Evolutionary conservation across 37 sponge, comb jelly and placozoan genomes (phyloP), one percentile per base, ranked within the genome.

Genomic region (Oopsacas minuta): DNA sequence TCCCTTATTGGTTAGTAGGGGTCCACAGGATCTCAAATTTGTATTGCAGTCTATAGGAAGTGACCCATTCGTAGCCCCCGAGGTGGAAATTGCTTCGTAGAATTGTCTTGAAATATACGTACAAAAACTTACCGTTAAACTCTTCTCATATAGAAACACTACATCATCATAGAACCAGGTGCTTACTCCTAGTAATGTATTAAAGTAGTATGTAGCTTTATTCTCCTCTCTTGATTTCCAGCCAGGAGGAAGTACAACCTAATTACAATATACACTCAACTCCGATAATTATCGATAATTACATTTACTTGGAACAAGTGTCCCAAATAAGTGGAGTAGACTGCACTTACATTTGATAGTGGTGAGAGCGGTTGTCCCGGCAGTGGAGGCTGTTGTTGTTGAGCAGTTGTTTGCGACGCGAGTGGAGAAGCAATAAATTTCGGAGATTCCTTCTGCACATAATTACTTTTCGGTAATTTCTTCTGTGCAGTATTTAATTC

Each of bases 91-190:
- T n/a, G n/a, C n/a, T n/a, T n/a, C n/a, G n/a, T n/a, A n/a, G n/a
- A n/a, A n/a, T n/a, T n/a, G n/a, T n/a, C n/a, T n/a, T n/a, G n/a
- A n/a, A n/a, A n/a, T n/a, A n/a, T n/a, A n/a, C n/a, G n/a, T n/a
- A n/a, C n/a, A n/a, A n/a, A 42, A 17, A 42, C 75, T 61, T n/a
- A 61, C 75, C 75, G 22, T 34, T 61, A 61, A 61, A 34, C 75
- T 61, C 75, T 61, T 61, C 75, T 61, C 75, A 12, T 61, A 61
- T 10, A 61, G 75, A n/a, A 32, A 61, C 1, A 61, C 75, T n/a
- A 61, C 75, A 34, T 61, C 75, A 61, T 61, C 75, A 12, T 61
- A 61, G 75, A 61, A 61, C 75, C 75, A 61, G 75, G 75, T 61
- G 75, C 75, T 61, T 3, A 61, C 75, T 34, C 75, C 75, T n/a